These are phyloP conservation scores for Seriola dumerili DNA, from an alignment of 2,113 vertebrate genomes.

Conservation along the genomic window DNA sequence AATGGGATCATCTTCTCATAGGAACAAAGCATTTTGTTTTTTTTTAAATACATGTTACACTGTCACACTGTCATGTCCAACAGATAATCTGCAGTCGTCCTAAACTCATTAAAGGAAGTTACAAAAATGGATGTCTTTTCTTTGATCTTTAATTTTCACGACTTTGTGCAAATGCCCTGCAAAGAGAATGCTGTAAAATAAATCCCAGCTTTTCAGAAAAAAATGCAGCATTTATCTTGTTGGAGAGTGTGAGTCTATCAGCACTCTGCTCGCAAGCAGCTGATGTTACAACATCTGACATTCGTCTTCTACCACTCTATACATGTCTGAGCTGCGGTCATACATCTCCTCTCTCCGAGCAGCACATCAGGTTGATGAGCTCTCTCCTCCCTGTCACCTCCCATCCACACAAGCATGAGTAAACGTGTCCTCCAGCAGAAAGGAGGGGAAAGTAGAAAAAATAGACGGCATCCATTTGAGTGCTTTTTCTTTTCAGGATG, in stretches of 20 bases:
- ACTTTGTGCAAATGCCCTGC: background rate
- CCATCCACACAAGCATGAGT: conserved; percentile 45
- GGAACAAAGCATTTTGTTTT: too few species aligned
- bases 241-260: background rate
- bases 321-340: conserved; percentile 6
- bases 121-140: too few species aligned
- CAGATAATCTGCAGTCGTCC: too few species aligned
- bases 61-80: too few species aligned
- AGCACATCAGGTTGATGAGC: conserved; percentile 65
- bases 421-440: conserved; percentile 45
- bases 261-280: background rate
- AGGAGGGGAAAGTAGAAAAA: background rate
- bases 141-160: too few species aligned
- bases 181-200: too few species aligned
- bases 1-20: too few species aligned
- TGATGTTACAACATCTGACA: conserved; percentile 47
- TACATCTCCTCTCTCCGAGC: conserved; percentile 9
- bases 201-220: too few species aligned
- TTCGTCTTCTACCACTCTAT: background rate
- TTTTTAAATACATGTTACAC: too few species aligned
- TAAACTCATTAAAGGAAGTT: too few species aligned
- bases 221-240: too few species aligned
- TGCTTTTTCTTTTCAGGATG: conserved; percentile 15
- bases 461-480: conserved; percentile 9
- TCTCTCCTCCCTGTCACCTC: conserved; percentile 65